Evolutionary conservation across 2,113 vertebrate species (phyloP).

Genomic region (Galemys pyrenaicus): DNA sequence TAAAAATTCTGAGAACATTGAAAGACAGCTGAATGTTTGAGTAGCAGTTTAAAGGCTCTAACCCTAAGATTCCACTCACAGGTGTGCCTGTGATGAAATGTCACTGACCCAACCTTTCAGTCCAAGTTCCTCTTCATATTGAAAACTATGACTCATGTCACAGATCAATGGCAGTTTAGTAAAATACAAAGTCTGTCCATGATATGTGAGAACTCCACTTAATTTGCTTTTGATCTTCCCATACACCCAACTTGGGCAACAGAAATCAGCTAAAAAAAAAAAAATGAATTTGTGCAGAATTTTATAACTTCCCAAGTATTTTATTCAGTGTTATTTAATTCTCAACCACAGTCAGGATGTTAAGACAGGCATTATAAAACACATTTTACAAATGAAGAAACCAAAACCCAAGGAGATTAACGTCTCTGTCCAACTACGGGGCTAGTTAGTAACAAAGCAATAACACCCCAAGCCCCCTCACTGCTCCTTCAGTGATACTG

Average conservation of each 20-base stretch:
- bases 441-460: neutral
- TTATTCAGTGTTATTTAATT: conserved; percentile 19
- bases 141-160: neutral
- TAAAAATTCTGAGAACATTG: conserved; percentile 18
- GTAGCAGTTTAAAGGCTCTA: neutral
- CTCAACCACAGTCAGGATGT: neutral
- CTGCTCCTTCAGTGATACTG: neutral
- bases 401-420: neutral
- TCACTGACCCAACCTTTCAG: neutral
- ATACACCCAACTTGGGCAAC: neutral
- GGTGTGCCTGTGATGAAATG: neutral
- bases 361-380: neutral
- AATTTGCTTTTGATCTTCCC: neutral
- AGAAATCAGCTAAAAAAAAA: neutral
- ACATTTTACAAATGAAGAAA: conserved; percentile 20
- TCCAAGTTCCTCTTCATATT: neutral
- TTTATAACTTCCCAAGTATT: neutral
- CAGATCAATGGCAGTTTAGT: neutral
- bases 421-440: neutral
- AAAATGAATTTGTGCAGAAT: neutral
- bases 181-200: neutral
- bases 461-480: neutral
- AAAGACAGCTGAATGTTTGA: conserved; percentile 28
- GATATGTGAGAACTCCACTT: neutral
- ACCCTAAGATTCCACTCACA: neutral